Evolutionary conservation across 2,888 invertebrate genomes (phyloP).

Genomic region (Diploptera punctata): DNA sequence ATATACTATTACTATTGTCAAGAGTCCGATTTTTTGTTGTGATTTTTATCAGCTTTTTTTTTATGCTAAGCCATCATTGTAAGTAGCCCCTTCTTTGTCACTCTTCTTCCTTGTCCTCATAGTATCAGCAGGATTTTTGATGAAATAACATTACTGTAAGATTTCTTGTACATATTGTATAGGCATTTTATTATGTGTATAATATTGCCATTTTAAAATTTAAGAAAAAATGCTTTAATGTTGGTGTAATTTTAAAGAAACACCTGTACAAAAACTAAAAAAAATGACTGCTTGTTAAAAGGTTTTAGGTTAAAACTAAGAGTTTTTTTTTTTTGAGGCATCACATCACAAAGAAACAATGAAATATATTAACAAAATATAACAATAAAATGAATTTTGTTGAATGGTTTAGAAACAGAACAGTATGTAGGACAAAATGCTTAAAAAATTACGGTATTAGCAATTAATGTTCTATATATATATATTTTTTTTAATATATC

Average conservation of each 20-base stretch:
- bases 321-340: conserved; percentile 11
- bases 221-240: conserved; percentile 32
- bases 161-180: conserved; percentile 34
- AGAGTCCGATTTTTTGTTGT: not conserved
- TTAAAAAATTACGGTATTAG: not conserved
- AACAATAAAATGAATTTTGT: too few relatives aligned
- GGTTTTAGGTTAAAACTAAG: conserved; percentile 22
- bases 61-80: conserved; percentile 18
- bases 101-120: not conserved
- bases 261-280: conserved; percentile 23
- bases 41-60: conserved; percentile 7
- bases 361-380: conserved; percentile 20
- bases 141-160: conserved; percentile 11
- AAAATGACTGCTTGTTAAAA: conserved; percentile 27
- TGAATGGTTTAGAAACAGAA: conserved; percentile 23
- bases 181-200: conserved; percentile 33
- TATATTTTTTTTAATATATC: not conserved
- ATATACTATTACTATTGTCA: not conserved
- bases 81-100: not conserved
- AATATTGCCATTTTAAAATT: conserved; percentile 21
- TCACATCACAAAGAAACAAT: conserved; percentile 16
- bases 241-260: conserved; percentile 30
- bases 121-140: conserved; percentile 1
- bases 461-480: not conserved
- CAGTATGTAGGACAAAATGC: not conserved